phyloP scores from a whole-genome alignment of 2,797 vertebrate genomes.

The Orestias chungarensis region DNA sequence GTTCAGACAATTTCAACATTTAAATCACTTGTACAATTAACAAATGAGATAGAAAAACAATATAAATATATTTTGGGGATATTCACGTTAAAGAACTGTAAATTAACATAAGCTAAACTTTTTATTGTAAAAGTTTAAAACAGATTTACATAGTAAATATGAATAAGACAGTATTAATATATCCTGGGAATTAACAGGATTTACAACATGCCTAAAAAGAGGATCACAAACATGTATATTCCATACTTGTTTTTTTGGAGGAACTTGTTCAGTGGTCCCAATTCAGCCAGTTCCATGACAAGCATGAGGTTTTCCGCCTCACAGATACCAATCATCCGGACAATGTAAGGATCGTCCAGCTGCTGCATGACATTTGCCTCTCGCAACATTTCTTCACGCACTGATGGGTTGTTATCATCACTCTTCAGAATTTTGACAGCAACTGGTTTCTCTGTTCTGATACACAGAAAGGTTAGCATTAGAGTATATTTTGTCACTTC shows the following conservation, averaged over 20 bases:
- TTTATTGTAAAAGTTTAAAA: neutral
- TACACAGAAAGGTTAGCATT: neutral
- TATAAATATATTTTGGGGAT: neutral
- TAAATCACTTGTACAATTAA: too few relatives aligned
- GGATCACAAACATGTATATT: neutral
- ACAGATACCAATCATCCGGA: slow-evolving; percentile 98
- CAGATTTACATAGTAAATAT: neutral
- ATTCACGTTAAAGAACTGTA: neutral
- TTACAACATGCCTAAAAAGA: neutral
- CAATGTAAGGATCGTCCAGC: slow-evolving; percentile 96
- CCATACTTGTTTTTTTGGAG: slow-evolving; percentile 89
- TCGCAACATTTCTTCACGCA: slow-evolving; percentile 89
- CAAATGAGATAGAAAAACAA: too few relatives aligned
- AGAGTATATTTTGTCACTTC: neutral
- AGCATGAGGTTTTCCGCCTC: slow-evolving; percentile 95
- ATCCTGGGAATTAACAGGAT: neutral
- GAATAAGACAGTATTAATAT: too few relatives aligned
- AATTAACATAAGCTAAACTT: neutral
- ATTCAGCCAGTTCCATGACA: slow-evolving; percentile 97
- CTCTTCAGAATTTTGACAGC: slow-evolving; percentile 97
- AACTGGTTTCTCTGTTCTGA: slow-evolving; percentile 87
- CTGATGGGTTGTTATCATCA: slow-evolving; percentile 82
- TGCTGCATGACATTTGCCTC: slow-evolving; percentile 97
- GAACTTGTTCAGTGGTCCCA: slow-evolving; percentile 93
- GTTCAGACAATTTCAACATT: too few relatives aligned